Evolutionary conservation across 2,797 vertebrate species (phyloP).

Genomic region (Acrossocheilus wenchowensis): DNA sequence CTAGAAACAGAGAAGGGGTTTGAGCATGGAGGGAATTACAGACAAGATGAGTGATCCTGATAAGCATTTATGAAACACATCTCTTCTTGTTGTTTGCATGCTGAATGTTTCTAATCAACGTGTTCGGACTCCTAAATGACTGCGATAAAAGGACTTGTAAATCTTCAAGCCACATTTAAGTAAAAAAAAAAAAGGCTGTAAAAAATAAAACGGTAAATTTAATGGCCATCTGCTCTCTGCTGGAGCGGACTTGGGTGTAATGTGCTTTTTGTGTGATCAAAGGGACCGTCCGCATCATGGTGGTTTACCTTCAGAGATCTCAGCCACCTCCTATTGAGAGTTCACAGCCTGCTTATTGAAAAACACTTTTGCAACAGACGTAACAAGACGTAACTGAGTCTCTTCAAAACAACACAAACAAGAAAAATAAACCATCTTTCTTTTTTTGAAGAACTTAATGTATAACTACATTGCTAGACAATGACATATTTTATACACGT

Average conservation of each 20-base stretch:
- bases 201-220: conserved; percentile 79
- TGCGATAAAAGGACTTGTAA: conserved; percentile 74
- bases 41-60: conserved; percentile 28
- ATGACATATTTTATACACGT: background rate
- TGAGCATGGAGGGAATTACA: conserved; percentile 24
- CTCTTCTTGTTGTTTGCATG: conserved; percentile 31
- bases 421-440: conserved; percentile 8
- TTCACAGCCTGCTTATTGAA: conserved; percentile 28
- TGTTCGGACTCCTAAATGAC: conserved; percentile 67
- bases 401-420: conserved; percentile 11
- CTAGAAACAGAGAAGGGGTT: background rate
- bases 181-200: conserved; percentile 67
- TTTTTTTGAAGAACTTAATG: background rate
- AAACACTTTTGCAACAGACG: conserved; percentile 18
- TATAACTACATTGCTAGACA: background rate
- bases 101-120: conserved; percentile 74
- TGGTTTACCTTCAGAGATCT: conserved; percentile 73
- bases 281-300: conserved; percentile 69
- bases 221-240: conserved; percentile 80
- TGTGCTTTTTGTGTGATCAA: conserved; percentile 77
- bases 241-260: conserved; percentile 68
- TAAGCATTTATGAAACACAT: conserved; percentile 27
- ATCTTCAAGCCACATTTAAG: conserved; percentile 75
- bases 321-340: conserved; percentile 68
- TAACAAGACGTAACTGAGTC: background rate